phyloP scores from a whole-genome alignment of 1,140 invertebrate genomes.

The Triops longicaudatus region DNA sequence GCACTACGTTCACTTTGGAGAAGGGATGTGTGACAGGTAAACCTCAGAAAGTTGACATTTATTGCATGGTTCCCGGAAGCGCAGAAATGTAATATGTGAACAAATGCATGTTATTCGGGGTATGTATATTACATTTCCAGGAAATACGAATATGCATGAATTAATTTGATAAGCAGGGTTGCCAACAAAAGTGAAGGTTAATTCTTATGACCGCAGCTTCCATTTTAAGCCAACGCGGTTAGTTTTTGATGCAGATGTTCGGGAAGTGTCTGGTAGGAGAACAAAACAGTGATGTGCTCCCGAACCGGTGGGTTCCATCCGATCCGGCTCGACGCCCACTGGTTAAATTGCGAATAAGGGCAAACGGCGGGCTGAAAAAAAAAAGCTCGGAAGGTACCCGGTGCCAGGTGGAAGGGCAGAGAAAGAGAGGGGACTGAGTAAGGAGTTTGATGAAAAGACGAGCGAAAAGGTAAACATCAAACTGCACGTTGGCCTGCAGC shows the following conservation, averaged over 20 bases:
- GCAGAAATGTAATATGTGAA: no score
- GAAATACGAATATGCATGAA: no score
- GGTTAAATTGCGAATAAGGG: not conserved
- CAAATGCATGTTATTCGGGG: no score
- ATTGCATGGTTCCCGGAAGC: no score
- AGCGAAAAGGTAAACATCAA: not conserved
- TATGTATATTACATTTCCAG: no score
- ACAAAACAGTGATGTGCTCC: not conserved
- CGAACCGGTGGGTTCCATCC: not conserved
- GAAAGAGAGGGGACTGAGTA: not conserved
- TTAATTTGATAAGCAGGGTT: no score
- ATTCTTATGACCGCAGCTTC: no score
- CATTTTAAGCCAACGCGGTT: not conserved
- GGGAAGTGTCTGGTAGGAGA: not conserved
- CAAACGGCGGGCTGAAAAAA: not conserved
- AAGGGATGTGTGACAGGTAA: no score
- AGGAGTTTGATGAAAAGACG: not conserved
- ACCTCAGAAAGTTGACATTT: no score
- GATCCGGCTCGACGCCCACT: conserved; percentile 13
- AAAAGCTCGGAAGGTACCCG: no score
- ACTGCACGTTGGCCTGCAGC: not conserved
- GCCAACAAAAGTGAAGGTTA: no score
- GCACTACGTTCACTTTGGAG: no score
- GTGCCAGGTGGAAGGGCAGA: not conserved
- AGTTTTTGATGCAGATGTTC: not conserved